phyloP scores from a whole-genome alignment of 2,888 invertebrate species.

The Cephus spinipes region DNA sequence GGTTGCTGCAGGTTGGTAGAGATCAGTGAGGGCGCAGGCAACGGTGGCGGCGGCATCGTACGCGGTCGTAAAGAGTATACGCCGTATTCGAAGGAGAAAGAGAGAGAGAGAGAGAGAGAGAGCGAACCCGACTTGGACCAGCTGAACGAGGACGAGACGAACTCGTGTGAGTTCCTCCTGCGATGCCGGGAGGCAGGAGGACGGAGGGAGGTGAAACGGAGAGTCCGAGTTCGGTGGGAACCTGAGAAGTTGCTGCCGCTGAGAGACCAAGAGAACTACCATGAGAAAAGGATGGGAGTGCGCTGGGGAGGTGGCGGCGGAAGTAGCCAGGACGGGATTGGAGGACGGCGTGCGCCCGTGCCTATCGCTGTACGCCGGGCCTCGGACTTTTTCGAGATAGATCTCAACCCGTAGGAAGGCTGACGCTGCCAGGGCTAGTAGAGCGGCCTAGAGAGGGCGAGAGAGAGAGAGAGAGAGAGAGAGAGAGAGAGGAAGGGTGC shows the following conservation, averaged over 20 bases:
- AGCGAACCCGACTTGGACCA: not conserved
- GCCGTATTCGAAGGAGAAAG: slow-evolving; percentile 3
- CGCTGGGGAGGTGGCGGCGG: slow-evolving; percentile 14
- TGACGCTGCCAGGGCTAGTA: not conserved
- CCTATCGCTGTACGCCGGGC: not conserved
- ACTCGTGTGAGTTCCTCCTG: slow-evolving; percentile 16
- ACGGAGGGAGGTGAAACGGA: slow-evolving; percentile 31
- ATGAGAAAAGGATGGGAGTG: slow-evolving; percentile 10
- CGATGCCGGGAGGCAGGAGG: not conserved
- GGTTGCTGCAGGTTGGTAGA: not conserved
- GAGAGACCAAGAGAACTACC: slow-evolving; percentile 22
- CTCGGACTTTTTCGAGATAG: not conserved
- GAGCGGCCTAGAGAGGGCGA: too few relatives aligned
- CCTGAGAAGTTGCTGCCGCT: slow-evolving; percentile 51
- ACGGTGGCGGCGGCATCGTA: slow-evolving; percentile 15
- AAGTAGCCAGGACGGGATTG: slow-evolving; percentile 19
- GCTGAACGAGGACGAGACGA: not conserved
- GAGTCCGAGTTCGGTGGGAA: slow-evolving; percentile 49
- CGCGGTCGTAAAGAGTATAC: slow-evolving; percentile 19
- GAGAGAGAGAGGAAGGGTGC: not conserved
- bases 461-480: not conserved
- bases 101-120: not conserved
- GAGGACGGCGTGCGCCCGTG: not conserved
- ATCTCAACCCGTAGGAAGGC: not conserved
- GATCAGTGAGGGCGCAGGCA: slow-evolving; percentile 8